These are phyloP conservation scores for Cossypha polioptera DNA, from an alignment of 2,797 vertebrate species.

Conservation along the genomic window DNA sequence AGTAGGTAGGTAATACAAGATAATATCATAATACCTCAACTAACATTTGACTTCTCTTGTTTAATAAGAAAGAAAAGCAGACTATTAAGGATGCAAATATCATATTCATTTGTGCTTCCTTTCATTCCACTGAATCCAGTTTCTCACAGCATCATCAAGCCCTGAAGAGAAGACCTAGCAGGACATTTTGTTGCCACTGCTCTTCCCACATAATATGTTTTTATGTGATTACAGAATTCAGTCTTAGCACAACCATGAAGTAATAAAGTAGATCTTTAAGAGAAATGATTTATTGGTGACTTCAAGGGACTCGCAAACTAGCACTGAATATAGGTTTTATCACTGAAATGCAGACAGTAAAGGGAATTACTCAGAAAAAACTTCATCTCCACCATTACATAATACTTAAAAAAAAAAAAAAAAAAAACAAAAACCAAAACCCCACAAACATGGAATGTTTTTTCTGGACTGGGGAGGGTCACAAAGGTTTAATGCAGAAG, in stretches of 20 bases:
- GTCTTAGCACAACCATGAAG: background rate
- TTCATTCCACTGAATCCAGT: background rate
- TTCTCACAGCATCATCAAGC: background rate
- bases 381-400: background rate
- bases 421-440: too few relatives aligned
- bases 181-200: background rate
- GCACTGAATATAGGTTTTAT: slow-evolving; percentile 36
- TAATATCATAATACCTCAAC: background rate
- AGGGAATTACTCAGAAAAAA: slow-evolving; percentile 28
- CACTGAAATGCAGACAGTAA: slow-evolving; percentile 48
- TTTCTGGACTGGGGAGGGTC: background rate
- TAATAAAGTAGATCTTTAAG: slow-evolving; percentile 40
- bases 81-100: background rate
- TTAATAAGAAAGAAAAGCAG: background rate
- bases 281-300: slow-evolving; percentile 48
- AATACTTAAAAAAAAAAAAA: background rate
- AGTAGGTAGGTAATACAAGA: background rate
- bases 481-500: background rate
- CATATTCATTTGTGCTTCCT: background rate
- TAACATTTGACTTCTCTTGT: background rate
- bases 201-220: background rate
- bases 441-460: background rate
- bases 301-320: background rate
- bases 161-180: background rate
- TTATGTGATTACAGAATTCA: background rate